Evolutionary conservation across 92 coral and sea anemone genomes (phyloP).

Genomic region (Meandrina meandrites): DNA sequence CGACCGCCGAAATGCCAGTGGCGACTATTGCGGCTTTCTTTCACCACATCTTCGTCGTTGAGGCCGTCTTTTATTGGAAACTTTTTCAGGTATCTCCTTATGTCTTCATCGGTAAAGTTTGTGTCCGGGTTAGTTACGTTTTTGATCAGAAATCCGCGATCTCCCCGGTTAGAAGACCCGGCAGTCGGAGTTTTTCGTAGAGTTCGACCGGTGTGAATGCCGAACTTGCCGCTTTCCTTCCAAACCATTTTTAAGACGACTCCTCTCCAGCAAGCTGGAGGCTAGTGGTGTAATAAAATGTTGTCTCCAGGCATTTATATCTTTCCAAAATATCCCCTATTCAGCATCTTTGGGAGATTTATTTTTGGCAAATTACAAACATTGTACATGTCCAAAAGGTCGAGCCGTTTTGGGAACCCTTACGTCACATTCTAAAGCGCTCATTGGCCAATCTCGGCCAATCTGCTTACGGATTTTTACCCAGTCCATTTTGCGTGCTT

Average conservation of each 20-base stretch:
- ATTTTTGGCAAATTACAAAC: conserved; percentile 20
- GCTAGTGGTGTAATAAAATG: not conserved
- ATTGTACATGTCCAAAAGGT: conserved; percentile 22
- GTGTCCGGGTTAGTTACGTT: conserved; percentile 20
- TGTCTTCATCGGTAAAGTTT: conserved; percentile 31
- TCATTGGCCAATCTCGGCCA: conserved; percentile 29
- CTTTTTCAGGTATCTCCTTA: conserved; percentile 33
- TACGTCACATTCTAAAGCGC: conserved; percentile 18
- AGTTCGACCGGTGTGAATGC: conserved; percentile 75
- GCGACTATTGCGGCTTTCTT: conserved; percentile 33
- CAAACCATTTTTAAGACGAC: conserved; percentile 55
- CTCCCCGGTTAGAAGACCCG: not conserved
- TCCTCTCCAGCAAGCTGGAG: conserved; percentile 14
- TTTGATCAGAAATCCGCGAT: conserved; percentile 52
- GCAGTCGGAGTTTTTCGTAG: conserved; percentile 58
- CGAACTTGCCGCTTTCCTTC: conserved; percentile 73
- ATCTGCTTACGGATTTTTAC: not conserved
- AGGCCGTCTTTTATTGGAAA: conserved; percentile 44
- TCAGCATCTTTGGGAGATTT: conserved; percentile 5
- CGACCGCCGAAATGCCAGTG: conserved; percentile 11
- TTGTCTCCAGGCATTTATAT: conserved; percentile 10
- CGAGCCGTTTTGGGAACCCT: not conserved
- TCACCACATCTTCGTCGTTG: conserved; percentile 32
- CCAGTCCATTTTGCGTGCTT: not conserved
- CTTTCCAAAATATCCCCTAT: not conserved